These are phyloP conservation scores for Aix galericulata DNA, from an alignment of 2,113 vertebrate genomes.

Conservation along the genomic window DNA sequence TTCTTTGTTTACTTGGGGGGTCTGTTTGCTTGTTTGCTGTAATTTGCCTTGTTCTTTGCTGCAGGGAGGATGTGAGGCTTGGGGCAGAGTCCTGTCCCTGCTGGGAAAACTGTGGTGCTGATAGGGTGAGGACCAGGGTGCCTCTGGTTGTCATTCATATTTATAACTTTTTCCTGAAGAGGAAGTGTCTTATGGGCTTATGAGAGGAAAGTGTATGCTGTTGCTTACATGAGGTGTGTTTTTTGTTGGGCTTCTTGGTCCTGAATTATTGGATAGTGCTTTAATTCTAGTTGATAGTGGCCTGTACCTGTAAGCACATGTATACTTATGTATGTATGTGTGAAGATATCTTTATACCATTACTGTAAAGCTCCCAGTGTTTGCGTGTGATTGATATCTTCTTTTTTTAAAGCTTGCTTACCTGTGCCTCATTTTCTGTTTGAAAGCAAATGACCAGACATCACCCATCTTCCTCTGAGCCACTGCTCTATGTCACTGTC, in stretches of 20 bases:
- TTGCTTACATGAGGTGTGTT: not conserved
- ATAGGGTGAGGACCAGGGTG: accelerated
- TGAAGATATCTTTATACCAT: not conserved
- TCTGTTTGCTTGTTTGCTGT: not conserved
- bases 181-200: not conserved
- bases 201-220: not conserved
- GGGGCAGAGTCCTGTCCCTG: too few relatives aligned
- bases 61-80: not conserved
- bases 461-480: accelerated
- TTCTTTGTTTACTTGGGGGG: accelerated
- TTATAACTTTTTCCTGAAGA: not conserved
- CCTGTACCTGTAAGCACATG: accelerated
- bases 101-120: not conserved
- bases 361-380: not conserved
- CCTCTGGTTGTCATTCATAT: not conserved
- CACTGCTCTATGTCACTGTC: accelerated
- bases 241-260: not conserved
- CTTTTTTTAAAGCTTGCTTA: not conserved
- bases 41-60: not conserved
- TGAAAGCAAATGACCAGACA: accelerated
- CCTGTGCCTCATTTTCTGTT: not conserved
- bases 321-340: not conserved
- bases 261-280: not conserved
- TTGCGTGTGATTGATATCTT: not conserved
- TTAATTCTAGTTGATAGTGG: not conserved